phyloP scores from a whole-genome alignment of 2,888 invertebrate species.

The Tribolium freemani region DNA sequence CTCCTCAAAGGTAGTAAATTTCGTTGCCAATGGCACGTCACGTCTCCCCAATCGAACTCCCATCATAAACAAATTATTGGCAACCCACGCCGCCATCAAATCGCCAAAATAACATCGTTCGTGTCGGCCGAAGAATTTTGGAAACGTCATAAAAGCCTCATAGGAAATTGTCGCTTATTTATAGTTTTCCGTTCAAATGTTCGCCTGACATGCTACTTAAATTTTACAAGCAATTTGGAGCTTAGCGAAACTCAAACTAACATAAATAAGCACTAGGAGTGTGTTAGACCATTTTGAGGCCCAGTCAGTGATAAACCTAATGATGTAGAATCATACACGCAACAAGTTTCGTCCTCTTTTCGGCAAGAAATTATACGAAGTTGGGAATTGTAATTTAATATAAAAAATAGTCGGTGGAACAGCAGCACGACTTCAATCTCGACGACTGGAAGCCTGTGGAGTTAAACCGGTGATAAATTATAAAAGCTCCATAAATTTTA shows the following conservation, averaged over 20 bases:
- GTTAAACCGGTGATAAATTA: conserved; percentile 8
- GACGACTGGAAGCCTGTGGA: conserved; percentile 2
- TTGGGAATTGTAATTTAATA: conserved; percentile 2
- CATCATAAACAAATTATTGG: conserved; percentile 3
- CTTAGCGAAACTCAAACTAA: not conserved
- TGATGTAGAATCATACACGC: not conserved
- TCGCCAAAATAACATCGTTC: conserved; percentile 15
- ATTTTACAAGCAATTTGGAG: conserved; percentile 17
- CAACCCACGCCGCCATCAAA: conserved; percentile 4
- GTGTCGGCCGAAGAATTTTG: conserved; percentile 21
- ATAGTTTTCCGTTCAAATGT: conserved; percentile 32
- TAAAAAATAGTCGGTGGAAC: not conserved
- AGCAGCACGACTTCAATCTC: conserved; percentile 6
- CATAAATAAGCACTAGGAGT: not conserved
- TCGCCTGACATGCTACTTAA: conserved; percentile 31
- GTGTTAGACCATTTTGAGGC: no score
- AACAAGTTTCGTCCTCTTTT: not conserved
- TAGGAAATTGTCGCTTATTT: conserved; percentile 36
- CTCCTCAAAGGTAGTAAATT: no score
- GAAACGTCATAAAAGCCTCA: conserved; percentile 12
- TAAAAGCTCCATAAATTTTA: conserved; percentile 7
- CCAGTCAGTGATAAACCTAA: no score
- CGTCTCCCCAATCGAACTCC: not conserved
- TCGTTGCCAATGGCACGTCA: no score
- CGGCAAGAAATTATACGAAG: not conserved